A percentile compares a stretch with the other conserved stretches of the same genome.
Evolutionary conservation across 2,113 vertebrate species (phyloP).

Genomic region (Lipotes vexillifer): DNA sequence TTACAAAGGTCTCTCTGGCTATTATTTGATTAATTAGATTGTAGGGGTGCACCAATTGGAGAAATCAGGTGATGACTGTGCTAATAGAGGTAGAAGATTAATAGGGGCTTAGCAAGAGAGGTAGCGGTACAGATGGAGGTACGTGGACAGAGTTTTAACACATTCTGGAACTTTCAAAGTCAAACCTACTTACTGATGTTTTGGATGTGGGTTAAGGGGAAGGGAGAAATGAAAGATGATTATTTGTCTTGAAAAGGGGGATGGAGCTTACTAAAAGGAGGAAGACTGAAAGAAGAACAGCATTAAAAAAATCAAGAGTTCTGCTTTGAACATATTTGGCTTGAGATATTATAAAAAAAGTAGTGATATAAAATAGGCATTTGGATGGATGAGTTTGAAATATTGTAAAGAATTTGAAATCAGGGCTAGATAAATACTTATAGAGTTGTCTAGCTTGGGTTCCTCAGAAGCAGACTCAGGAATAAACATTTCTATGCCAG

Average conservation of each 20-base stretch:
- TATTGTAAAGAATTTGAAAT: background rate
- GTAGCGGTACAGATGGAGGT: background rate
- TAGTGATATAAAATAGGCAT: background rate
- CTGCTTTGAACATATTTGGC: background rate
- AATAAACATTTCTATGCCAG: background rate
- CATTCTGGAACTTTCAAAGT: background rate
- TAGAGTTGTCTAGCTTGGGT: background rate
- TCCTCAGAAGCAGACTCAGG: background rate
- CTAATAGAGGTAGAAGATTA: background rate
- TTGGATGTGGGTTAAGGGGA: background rate
- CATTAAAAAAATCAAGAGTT: background rate
- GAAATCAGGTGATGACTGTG: background rate
- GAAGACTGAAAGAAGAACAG: background rate
- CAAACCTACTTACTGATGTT: background rate
- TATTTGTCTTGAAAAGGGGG: background rate
- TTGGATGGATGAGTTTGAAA: background rate
- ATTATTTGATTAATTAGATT: conserved; percentile 7
- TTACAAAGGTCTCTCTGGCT: background rate
- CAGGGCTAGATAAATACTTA: background rate
- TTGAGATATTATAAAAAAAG: background rate
- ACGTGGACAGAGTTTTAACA: background rate
- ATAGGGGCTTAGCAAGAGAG: background rate
- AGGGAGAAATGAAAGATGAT: background rate
- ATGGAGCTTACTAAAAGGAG: background rate
- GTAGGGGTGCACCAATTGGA: background rate